phyloP scores from a whole-genome alignment of 2,113 vertebrate genomes.

The Grallaria varia region DNA sequence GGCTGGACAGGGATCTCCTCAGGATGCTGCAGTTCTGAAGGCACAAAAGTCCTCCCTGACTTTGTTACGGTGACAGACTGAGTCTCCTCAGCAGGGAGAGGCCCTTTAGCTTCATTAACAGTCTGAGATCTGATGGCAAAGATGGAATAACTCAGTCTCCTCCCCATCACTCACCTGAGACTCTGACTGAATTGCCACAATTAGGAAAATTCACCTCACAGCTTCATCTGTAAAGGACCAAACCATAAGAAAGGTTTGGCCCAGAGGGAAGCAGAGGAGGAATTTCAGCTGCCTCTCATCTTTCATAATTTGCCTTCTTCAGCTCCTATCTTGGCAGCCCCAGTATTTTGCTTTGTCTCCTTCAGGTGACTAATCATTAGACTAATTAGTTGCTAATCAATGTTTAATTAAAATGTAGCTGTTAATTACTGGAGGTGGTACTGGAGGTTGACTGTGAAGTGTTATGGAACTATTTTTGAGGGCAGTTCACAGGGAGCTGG shows the following conservation, averaged over 20 bases:
- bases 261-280: slow-evolving; percentile 67
- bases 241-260: slow-evolving; percentile 69
- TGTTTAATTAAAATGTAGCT: slow-evolving; percentile 90
- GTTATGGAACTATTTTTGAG: slow-evolving; percentile 22
- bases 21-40: not conserved
- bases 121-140: slow-evolving; percentile 76
- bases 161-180: slow-evolving; percentile 70
- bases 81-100: slow-evolving; percentile 35
- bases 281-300: slow-evolving; percentile 70
- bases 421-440: slow-evolving; percentile 83
- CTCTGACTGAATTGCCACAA: slow-evolving; percentile 70
- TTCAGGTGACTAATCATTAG: slow-evolving; percentile 85
- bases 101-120: slow-evolving; percentile 66
- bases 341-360: slow-evolving; percentile 70
- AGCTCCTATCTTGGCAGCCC: slow-evolving; percentile 46
- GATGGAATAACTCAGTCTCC: slow-evolving; percentile 65
- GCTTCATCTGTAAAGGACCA: slow-evolving; percentile 76
- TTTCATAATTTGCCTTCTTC: slow-evolving; percentile 64
- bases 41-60: not conserved
- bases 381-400: slow-evolving; percentile 91
- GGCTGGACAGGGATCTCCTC: fast-evolving
- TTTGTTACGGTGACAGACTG: slow-evolving; percentile 26
- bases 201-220: slow-evolving; percentile 77
- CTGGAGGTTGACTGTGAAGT: slow-evolving; percentile 58
- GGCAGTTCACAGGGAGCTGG: not conserved